Conservation (phyloP, 2,888 invertebrate genomes). For the Plusia festucae region DNA sequence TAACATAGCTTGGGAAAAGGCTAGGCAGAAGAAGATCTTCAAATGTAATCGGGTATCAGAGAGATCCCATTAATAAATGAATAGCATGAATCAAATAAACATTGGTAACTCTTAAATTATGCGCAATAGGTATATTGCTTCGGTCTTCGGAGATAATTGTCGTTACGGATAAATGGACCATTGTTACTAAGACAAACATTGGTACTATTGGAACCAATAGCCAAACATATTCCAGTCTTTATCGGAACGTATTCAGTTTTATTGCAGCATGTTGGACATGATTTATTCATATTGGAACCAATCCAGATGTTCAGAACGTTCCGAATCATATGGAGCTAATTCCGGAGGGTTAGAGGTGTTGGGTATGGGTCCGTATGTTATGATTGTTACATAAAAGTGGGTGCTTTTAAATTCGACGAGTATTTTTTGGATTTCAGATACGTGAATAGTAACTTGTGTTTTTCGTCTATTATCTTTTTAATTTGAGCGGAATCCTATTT, state of each 20-base stretch:
- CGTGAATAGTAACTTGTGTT: no score
- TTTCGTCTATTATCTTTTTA: no score
- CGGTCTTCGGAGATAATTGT: conserved; percentile 6
- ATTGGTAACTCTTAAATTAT: not conserved
- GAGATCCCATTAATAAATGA: no score
- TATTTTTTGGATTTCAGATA: not conserved
- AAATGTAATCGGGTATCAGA: no score
- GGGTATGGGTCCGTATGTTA: not conserved
- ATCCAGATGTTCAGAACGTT: conserved; percentile 25
- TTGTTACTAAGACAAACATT: conserved; percentile 36
- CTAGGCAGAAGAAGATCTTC: no score
- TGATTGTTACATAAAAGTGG: not conserved
- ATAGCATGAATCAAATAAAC: not conserved
- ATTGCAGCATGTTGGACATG: conserved; percentile 41
- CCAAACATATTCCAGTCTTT: conserved; percentile 32
- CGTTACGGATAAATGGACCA: conserved; percentile 17
- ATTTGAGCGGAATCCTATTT: no score
- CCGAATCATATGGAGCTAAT: conserved; percentile 26
- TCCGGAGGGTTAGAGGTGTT: conserved; percentile 7
- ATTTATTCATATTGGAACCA: conserved; percentile 45
- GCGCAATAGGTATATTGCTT: no score
- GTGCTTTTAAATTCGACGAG: not conserved
- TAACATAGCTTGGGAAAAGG: no score
- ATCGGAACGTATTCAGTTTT: conserved; percentile 44
- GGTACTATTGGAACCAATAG: conserved; percentile 26